A percentile compares a stretch with the other conserved stretches of the same genome.
These are phyloP conservation scores for Gracilinanus agilis DNA, from an alignment of 2,113 vertebrate genomes.

Conservation along the genomic window DNA sequence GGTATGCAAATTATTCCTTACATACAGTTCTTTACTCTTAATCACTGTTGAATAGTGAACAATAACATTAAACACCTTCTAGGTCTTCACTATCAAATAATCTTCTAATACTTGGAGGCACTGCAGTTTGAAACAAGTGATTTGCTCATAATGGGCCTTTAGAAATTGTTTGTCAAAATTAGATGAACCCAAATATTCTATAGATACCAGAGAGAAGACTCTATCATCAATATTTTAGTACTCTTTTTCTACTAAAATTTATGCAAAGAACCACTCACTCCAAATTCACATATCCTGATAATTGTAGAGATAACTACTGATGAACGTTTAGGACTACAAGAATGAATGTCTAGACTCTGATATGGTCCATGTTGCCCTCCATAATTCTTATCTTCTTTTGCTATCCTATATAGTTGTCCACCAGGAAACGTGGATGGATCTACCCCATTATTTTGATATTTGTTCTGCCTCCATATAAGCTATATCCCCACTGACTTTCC, in stretches of 20 bases:
- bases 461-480: neutral
- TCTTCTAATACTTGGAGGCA: neutral
- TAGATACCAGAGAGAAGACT: neutral
- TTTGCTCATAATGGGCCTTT: neutral
- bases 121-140: neutral
- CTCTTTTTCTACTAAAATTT: neutral
- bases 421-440: neutral
- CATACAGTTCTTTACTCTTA: neutral
- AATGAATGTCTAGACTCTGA: neutral
- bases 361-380: neutral
- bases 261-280: neutral
- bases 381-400: neutral
- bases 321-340: neutral
- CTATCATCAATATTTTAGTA: neutral
- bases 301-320: neutral
- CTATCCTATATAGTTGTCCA: neutral
- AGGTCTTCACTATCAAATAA: neutral
- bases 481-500: neutral
- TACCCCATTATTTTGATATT: neutral
- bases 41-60: neutral
- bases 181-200: neutral
- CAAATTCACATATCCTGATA: neutral
- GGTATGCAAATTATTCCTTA: no score
- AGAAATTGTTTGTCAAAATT: neutral
- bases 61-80: neutral